A percentile compares a stretch with the other conserved stretches of the same genome.
phyloP scores from a whole-genome alignment of 2,888 invertebrate genomes.

The Diachrysia chrysitis region DNA sequence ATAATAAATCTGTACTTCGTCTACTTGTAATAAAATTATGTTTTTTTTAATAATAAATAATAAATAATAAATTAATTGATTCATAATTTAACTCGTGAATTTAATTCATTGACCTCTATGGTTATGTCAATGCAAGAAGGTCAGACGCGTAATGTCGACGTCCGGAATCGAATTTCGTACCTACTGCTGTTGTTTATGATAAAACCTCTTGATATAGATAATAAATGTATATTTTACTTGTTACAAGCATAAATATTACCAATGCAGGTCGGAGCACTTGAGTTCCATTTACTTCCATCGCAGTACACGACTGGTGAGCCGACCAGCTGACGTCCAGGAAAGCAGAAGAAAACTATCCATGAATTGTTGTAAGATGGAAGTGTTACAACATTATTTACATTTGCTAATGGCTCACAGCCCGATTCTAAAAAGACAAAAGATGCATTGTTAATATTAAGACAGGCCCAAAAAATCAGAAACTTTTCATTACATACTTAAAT shows the following conservation, averaged over 20 bases:
- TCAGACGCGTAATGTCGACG: background rate
- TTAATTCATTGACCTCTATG: background rate
- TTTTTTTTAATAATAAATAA: background rate
- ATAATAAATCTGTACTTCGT: no score
- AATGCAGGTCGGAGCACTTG: slow-evolving; percentile 90
- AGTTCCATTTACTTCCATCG: slow-evolving; percentile 92
- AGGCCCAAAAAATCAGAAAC: no score
- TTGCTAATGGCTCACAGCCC: slow-evolving; percentile 85
- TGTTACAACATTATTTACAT: slow-evolving; percentile 87
- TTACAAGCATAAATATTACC: slow-evolving; percentile 80
- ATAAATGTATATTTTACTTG: background rate
- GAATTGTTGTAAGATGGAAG: slow-evolving; percentile 86
- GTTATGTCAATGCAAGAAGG: background rate
- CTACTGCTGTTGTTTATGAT: background rate
- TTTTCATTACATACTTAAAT: no score
- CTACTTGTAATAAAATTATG: background rate
- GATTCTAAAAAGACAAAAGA: slow-evolving; percentile 79
- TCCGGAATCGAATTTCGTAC: background rate
- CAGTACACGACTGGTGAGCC: slow-evolving; percentile 92
- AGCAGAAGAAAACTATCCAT: slow-evolving; percentile 91
- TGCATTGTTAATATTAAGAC: background rate
- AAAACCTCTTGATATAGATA: background rate
- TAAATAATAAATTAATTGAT: no score
- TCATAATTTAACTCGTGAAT: background rate
- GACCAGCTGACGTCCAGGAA: slow-evolving; percentile 89